Evolutionary conservation across 2,888 invertebrate species (phyloP), one percentile per base, ranked within the genome.

Genomic region (Tetragnatha montana): DNA sequence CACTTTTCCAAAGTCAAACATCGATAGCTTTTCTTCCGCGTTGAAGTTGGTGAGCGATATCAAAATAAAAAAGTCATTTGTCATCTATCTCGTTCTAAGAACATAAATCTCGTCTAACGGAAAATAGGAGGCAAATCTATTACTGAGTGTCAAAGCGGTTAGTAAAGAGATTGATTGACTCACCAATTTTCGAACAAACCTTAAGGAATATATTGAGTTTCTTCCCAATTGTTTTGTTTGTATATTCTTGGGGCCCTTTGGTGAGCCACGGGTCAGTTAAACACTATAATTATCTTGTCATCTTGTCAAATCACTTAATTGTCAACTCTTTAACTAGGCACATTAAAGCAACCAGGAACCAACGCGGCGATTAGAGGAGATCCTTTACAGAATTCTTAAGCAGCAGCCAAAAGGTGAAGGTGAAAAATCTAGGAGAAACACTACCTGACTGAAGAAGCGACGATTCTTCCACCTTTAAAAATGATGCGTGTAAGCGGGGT

Each of bases 301-400:
- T 89, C 83, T 84, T 89, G 89, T 89, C 89, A 85, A 85, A 89
- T 89, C 85, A 78, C 80, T 89, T 89, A 89, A 85, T 86, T 89
- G 89, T 89, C 85, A 89, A 85, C 89, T 86, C 81, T 84, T 88
- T 88, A 83, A 88, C 88, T 71, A 83, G 73, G 82, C 7, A 83
- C 84, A 89, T 89, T 89, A 89, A 76, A 75, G 71, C n/a, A 60
- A 80, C 81, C 76, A 76, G 81, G 85, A 89, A 89, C 85, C 84
- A 81, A 81, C 83, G 70, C 75, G 19, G 68, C 85, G 89, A 89
- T 89, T 89, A 86, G 81, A 74, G 21, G 50, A 75, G 49, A 22
- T 70, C 21, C 85, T 85, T 79, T 71, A 22, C 81, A 76, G 85
- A 89, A 89, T 89, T 75, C 85, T 86, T 85, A 89, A 89, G 68